Conservation (phyloP, 2,888 invertebrate genomes). For the Onchidella celtica region DNA sequence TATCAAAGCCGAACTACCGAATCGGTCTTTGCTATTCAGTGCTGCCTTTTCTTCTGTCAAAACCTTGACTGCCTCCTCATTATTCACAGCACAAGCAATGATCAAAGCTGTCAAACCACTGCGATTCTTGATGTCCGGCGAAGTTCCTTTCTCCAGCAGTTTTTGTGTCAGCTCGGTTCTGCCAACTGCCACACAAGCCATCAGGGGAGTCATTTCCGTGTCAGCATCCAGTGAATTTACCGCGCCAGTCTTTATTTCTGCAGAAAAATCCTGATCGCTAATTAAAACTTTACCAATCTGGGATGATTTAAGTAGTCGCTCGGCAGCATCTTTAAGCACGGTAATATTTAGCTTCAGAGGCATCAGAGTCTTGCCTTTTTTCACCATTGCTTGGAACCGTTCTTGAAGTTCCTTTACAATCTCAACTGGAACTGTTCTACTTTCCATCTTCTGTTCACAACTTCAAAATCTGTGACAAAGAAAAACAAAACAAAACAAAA, state of each 20-base stretch:
- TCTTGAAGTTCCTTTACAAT: too few relatives aligned
- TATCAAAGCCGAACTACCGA: neutral
- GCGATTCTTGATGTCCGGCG: neutral
- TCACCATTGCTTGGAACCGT: too few relatives aligned
- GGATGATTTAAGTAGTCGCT: neutral
- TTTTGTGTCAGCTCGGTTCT: neutral
- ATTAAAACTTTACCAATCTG: neutral
- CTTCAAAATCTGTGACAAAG: too few relatives aligned
- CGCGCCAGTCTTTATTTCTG: neutral
- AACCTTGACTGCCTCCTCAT: neutral
- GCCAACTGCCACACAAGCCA: neutral
- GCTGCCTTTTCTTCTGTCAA: neutral
- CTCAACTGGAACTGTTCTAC: too few relatives aligned
- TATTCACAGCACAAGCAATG: neutral
- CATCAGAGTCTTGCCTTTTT: too few relatives aligned
- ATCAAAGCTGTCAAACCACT: constrained; percentile 3
- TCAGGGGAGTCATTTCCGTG: neutral
- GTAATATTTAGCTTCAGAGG: too few relatives aligned
- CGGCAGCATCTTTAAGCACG: neutral
- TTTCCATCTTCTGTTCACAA: too few relatives aligned
- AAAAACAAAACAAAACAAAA: too few relatives aligned
- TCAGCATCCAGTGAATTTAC: neutral
- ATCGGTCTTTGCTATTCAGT: neutral
- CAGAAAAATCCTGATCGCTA: neutral
- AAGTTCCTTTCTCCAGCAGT: constrained; percentile 12